Evolutionary conservation across 2,888 invertebrate species (phyloP), one percentile per base, ranked within the genome.

Genomic region (Athrips mouffetella): DNA sequence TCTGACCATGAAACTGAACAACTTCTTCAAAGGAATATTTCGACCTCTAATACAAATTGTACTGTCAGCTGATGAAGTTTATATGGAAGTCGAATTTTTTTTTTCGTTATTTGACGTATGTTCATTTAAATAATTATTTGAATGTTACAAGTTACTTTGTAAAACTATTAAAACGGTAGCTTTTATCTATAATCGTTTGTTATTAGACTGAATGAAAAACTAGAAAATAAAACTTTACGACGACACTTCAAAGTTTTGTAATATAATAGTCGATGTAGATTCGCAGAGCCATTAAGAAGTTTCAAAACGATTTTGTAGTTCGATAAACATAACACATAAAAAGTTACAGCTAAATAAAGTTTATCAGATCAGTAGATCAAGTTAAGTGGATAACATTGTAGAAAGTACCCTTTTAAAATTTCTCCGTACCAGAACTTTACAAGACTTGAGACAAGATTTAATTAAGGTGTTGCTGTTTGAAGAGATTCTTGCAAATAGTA

Each of bases 241-340:
- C 7, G 21, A 21, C 3, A 18, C 11, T 21, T 37, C 21, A 1
- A 21, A 37, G 37, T 37, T 21, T 37, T 21, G 37, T 37, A 37
- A 37, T 21, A n/a, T 27, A 7, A 2, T 11, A 5, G 5, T 11
- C 37, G 21, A 10, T 37, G 37, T 20, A n/a, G 1, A 37, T 20
- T 37, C 37, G 11, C 10, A 18, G 21, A 3, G 1, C 21, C 37
- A 21, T 37, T 11, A 37, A 37, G 62, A 73, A 70, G 67, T 65
- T 67, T 59, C 60, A 63, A 70, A 66, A 65, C 65, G 72, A 37
- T 20, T 37, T 7, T 37, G 21, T 21, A 37, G 37, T 37, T 37
- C 18, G 21, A 37, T 37, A 37, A 37, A 37, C 20, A 37, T 37
- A 37, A 21, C 37, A 6, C 13, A 21, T 37, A 21, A 37, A 37